Evolutionary conservation across 2,888 invertebrate genomes (phyloP).

Genomic region (Caenorhabditis becei): DNA sequence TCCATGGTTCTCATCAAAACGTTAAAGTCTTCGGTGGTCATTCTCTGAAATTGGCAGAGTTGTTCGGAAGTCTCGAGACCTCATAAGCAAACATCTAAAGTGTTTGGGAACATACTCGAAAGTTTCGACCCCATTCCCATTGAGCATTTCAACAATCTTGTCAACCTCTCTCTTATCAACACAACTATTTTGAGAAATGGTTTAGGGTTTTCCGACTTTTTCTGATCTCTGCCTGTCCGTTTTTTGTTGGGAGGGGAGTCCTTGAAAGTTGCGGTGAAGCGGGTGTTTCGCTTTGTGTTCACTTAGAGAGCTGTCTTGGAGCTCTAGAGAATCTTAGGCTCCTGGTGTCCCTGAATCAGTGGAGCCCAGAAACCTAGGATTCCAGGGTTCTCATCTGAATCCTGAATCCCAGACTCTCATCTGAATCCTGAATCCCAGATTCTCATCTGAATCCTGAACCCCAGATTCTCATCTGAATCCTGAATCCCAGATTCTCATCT

Average conservation of each 20-base stretch:
- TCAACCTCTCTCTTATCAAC: neutral
- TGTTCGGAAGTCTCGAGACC: neutral
- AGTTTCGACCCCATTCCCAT: neutral
- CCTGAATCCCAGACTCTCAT: no score
- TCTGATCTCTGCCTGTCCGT: slow-evolving; percentile 5
- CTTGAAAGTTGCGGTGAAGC: no score
- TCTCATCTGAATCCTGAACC: no score
- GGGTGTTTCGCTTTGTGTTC: no score
- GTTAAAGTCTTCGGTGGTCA: slow-evolving; percentile 60
- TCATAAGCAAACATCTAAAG: neutral
- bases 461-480: no score
- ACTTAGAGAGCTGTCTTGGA: no score
- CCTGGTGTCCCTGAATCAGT: no score
- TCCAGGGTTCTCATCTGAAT: no score
- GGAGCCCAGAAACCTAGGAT: no score
- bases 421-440: no score
- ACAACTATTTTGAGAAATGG: neutral
- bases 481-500: no score
- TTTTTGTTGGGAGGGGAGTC: neutral
- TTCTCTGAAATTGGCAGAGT: slow-evolving; percentile 55
- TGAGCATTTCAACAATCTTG: slow-evolving; percentile 14
- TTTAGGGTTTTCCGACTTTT: neutral
- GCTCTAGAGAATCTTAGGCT: no score
- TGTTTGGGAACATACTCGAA: slow-evolving; percentile 1
- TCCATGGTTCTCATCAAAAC: slow-evolving; percentile 54